Evolutionary conservation across 2,113 vertebrate species (phyloP).

Genomic region (Meriones unguiculatus): DNA sequence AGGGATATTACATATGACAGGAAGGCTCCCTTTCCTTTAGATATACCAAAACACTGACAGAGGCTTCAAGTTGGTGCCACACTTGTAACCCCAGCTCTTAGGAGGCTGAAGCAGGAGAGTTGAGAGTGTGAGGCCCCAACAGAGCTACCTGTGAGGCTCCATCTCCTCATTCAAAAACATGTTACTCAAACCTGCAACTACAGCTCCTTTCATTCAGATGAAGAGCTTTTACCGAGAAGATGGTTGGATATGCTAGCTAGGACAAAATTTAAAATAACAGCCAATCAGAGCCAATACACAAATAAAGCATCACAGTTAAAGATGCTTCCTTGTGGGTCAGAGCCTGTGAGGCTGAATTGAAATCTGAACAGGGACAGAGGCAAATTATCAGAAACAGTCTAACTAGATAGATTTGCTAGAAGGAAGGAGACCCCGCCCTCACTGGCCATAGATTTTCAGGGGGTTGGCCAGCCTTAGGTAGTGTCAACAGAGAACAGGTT

Average conservation of each 20-base stretch:
- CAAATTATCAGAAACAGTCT: not conserved
- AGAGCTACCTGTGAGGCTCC: no score
- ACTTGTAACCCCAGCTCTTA: not conserved
- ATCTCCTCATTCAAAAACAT: no score
- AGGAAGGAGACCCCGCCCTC: accelerated
- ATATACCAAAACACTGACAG: not conserved
- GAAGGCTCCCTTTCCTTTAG: constrained; percentile 45
- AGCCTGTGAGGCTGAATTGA: not conserved
- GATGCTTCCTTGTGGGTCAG: not conserved
- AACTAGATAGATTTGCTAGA: not conserved
- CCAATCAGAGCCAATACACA: not conserved
- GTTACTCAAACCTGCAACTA: not conserved
- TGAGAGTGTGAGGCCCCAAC: not conserved
- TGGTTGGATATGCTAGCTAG: not conserved
- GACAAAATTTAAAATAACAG: not conserved
- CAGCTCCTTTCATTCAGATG: not conserved
- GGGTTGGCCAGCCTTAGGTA: not conserved
- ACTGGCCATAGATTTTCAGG: not conserved
- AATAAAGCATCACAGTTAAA: not conserved
- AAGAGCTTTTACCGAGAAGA: not conserved
- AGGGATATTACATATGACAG: not conserved
- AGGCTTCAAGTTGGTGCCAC: not conserved
- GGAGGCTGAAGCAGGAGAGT: not conserved
- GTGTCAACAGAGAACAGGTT: not conserved
- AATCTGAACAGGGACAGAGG: not conserved